A percentile compares a stretch with the other conserved stretches of the same genome.
phyloP scores from a whole-genome alignment of 1,140 invertebrate genomes.

The Dendroctonus ponderosae region DNA sequence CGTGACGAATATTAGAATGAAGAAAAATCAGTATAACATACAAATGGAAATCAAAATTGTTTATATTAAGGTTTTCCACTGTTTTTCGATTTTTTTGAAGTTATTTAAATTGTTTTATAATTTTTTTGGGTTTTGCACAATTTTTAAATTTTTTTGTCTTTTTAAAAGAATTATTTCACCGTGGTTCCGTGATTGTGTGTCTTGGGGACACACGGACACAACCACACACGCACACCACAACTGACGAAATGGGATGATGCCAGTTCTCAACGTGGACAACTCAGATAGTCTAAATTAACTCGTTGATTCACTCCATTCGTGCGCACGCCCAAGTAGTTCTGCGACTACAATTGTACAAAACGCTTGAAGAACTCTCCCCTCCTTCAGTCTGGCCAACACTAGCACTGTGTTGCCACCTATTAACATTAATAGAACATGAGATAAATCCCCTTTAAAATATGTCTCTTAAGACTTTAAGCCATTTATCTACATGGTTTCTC shows the following conservation, averaged over 20 bases:
- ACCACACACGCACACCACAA: constrained; percentile 62
- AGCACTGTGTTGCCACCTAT: too few species aligned
- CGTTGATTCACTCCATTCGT: constrained; percentile 3
- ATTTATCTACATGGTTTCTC: too few species aligned
- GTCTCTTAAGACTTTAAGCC: too few species aligned
- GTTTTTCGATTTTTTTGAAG: constrained; percentile 66
- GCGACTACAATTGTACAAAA: too few species aligned
- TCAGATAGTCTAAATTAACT: not conserved
- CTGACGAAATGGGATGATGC: constrained; percentile 48
- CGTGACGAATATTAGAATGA: constrained; percentile 41
- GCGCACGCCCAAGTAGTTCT: constrained; percentile 1
- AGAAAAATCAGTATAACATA: constrained; percentile 45
- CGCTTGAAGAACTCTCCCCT: too few species aligned
- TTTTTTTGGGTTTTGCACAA: constrained; percentile 52
- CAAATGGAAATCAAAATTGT: constrained; percentile 53
- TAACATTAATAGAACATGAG: too few species aligned
- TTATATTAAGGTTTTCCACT: constrained; percentile 57
- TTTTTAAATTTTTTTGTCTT: constrained; percentile 70
- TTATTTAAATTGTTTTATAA: constrained; percentile 12
- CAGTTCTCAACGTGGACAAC: constrained; percentile 4
- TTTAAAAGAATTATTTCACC: constrained; percentile 75
- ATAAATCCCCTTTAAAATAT: too few species aligned
- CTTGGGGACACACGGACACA: constrained; percentile 59
- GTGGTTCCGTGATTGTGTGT: constrained; percentile 78
- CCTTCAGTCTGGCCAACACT: too few species aligned